Evolutionary conservation across 2,888 invertebrate genomes (phyloP).

Genomic region (Chymomyza caudatula): DNA sequence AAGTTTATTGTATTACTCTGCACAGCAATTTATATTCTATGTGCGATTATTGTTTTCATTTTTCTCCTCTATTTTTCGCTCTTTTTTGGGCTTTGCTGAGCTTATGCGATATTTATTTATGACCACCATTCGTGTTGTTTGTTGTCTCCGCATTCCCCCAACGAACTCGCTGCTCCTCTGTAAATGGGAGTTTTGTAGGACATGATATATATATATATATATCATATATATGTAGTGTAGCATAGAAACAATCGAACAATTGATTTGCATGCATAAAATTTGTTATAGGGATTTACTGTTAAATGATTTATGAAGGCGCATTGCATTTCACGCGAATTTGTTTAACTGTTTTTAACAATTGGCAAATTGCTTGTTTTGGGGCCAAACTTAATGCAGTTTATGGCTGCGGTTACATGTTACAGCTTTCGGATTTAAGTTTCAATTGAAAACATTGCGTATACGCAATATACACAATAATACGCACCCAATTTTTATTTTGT

Average conservation of each 20-base stretch:
- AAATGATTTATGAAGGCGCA: conserved; percentile 60
- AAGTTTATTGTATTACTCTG: conserved; percentile 61
- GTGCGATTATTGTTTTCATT: conserved; percentile 45
- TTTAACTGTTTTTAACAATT: conserved; percentile 24
- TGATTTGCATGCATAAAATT: conserved; percentile 66
- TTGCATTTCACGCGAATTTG: conserved; percentile 26
- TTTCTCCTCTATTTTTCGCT: conserved; percentile 6
- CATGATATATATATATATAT: conserved; percentile 37
- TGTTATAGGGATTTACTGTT: conserved; percentile 60
- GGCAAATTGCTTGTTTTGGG: conserved; percentile 15
- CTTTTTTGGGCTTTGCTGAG: conserved; percentile 35
- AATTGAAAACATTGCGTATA: conserved; percentile 44
- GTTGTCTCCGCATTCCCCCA: conserved; percentile 14
- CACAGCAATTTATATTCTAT: conserved; percentile 58
- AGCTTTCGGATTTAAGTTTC: not conserved
- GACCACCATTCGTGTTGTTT: conserved; percentile 54
- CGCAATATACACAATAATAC: conserved; percentile 49
- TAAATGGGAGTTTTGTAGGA: not conserved
- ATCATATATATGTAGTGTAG: too few relatives aligned
- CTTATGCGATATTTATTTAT: conserved; percentile 69
- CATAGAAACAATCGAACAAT: conserved; percentile 67
- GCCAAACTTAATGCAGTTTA: not conserved
- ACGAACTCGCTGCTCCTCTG: not conserved
- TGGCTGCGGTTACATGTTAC: not conserved
- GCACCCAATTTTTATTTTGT: conserved; percentile 52